Base-by-base conservation (phyloP, 2,113 vertebrate species). In the Solenodon paradoxus region DNA sequence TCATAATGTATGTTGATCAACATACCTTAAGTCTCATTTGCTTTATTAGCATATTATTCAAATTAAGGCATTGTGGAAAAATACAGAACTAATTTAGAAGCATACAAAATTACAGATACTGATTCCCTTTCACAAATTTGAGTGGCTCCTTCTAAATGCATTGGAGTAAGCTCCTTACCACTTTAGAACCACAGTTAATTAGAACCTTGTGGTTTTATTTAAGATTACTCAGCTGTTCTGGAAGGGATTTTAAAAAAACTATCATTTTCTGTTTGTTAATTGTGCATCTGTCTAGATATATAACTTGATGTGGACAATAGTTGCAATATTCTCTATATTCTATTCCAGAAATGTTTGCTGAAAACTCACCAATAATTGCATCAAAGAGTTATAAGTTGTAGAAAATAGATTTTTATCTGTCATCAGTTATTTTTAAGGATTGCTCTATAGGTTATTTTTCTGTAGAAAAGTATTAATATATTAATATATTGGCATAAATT, bases 401-500 rank as follows among this genome's bases (percentile, higher is more conserved):
- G 16, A 81, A 66, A 90, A 38, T 66, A n/a, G 20, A 32, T 30
- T 72, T 28, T 59, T 59, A 26, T 22, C 22, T 69, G 28, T 16
- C 20, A 7, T n/a, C 53, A 86, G 53, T 66, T 82, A 88, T 26
- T 30, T 63, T 49, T 6, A 69, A 57, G 19, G 22, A 40, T 55
- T 22, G 0, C 1, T 78, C 19, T 40, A 51, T 80, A 47, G 12
- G 9, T 79, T 40, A 24, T 6, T 80, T 88, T 32, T n/a, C 49
- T 53, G 16, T 20, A 49, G 28, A 49, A 80, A 88, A 88, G 1
- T 5, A 81, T 42, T 88, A 45, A 77, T 42, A n/a, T 57, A 80
- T 47, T 17, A 64, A 35, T 55, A 57, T 82, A 85, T 72, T 90
- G 6, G 17, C 40, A 59, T 75, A 30, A 95, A 72, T 6, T 84